Base-by-base conservation (phyloP, 2,113 vertebrate genomes). In the Erythrocercus mccallii region DNA sequence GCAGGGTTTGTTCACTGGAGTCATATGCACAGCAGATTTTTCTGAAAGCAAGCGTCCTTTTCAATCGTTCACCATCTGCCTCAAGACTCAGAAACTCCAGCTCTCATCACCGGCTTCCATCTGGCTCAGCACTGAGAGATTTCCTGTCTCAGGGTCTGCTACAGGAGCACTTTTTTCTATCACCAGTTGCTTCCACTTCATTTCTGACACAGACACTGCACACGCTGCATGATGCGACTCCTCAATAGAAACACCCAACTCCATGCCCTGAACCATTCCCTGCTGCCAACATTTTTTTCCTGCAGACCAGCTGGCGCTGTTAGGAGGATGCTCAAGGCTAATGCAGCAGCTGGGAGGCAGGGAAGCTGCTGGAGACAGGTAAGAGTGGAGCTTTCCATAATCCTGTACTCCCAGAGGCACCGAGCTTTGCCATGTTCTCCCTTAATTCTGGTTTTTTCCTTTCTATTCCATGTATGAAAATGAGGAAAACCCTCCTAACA, bases 101-200 rank as follows among this genome's bases (percentile, higher is more conserved):
- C 35, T 53, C 42, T 91, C 92, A 92, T 48, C 93, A 88, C 11
- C 79, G 3, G 42, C 90, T 84, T 86, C 93, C 95, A 96, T 94
- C 86, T 92, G 95, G 92, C 76, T 54, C 72, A 24, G 64, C 20
- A 4, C 14, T 1, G 74, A 81, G 81, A 90, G n/a, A 86, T 71
- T 96, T 94, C 92, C 86, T 87, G 69, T 35, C 40, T 3, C 58
- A 44, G 85, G 70, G 24, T 50, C 62, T 56, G 3, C 44, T 47
- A 21, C 58, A 45, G 80, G 35, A 91, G 77, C 21, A 64, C 20
- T 88, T 85, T 56, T 66, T 60, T 16, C 17, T 31, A 9, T 56
- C 10, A n/a, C 51, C 53, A 37, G 27, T 40, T 9, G 53, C 68
- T 86, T 30, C 51, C 60, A 16, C 57, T n/a, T 22, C 10, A 14